Conservation (phyloP, 1,140 invertebrate genomes). For the Laodelphax striatellus region DNA sequence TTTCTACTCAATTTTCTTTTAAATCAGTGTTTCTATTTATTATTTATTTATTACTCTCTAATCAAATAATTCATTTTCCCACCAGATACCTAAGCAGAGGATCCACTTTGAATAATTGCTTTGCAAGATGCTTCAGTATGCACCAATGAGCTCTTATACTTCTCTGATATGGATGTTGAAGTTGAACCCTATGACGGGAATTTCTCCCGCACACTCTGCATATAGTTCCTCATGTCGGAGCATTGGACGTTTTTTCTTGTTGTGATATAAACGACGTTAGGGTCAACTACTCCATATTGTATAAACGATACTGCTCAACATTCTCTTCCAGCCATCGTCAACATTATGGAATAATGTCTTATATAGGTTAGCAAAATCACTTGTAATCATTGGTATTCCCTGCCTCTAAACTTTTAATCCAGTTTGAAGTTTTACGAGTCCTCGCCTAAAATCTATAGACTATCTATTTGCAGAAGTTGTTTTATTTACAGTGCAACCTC, state of each 20-base stretch:
- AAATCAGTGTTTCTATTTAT: no score
- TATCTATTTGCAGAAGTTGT: no score
- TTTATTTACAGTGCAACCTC: no score
- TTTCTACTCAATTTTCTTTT: no score
- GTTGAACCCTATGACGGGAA: slow-evolving; percentile 41
- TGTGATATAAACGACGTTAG: slow-evolving; percentile 32
- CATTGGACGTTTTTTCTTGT: slow-evolving; percentile 46
- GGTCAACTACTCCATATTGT: slow-evolving; percentile 48
- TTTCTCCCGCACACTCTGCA: slow-evolving; percentile 42
- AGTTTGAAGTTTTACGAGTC: no score
- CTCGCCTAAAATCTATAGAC: no score
- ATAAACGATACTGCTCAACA: slow-evolving; percentile 72
- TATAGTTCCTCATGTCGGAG: slow-evolving; percentile 47
- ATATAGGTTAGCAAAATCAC: slow-evolving; percentile 38
- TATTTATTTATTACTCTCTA: no score
- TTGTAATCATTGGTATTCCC: no score
- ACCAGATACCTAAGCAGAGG: not conserved
- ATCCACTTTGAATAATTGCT: not conserved
- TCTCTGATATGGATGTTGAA: not conserved
- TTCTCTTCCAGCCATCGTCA: slow-evolving; percentile 62
- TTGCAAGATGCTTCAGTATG: slow-evolving; percentile 28
- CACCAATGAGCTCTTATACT: not conserved
- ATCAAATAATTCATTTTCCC: not conserved
- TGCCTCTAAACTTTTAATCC: no score
- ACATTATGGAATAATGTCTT: slow-evolving; percentile 59